Conservation (phyloP, 1,140 invertebrate species). For the Tetragnatha versicolor region DNA sequence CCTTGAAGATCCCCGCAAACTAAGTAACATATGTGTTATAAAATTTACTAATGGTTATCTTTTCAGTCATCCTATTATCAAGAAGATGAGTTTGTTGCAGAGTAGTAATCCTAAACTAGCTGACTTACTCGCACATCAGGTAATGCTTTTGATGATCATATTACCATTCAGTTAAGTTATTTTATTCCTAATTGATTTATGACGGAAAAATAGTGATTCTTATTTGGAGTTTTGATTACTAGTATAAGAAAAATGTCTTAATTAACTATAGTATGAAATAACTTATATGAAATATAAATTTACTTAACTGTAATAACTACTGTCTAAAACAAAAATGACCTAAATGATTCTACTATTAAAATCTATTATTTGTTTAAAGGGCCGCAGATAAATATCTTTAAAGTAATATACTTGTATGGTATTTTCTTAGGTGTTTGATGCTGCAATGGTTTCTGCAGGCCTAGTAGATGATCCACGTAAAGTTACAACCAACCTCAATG, state of each 20-base stretch:
- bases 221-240: too few species aligned
- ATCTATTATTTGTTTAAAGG: not conserved
- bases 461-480: slow-evolving; percentile 90
- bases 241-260: too few species aligned
- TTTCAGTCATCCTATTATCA: slow-evolving; percentile 86
- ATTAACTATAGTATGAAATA: too few species aligned
- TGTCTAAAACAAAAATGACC: too few species aligned
- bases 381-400: not conserved
- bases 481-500: slow-evolving; percentile 84
- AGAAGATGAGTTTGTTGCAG: slow-evolving; percentile 81
- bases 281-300: too few species aligned
- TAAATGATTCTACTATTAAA: not conserved
- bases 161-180: too few species aligned
- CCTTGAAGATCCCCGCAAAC: too few species aligned
- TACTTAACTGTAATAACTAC: too few species aligned
- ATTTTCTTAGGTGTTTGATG: slow-evolving; percentile 80
- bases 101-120: slow-evolving; percentile 80
- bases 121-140: slow-evolving; percentile 84
- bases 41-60: slow-evolving; percentile 13
- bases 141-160: too few species aligned
- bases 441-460: slow-evolving; percentile 94
- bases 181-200: too few species aligned
- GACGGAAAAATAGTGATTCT: too few species aligned
- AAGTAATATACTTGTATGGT: not conserved
- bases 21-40: too few species aligned